Base-by-base conservation (phyloP, 2,888 invertebrate species). In the Spisula solida region DNA sequence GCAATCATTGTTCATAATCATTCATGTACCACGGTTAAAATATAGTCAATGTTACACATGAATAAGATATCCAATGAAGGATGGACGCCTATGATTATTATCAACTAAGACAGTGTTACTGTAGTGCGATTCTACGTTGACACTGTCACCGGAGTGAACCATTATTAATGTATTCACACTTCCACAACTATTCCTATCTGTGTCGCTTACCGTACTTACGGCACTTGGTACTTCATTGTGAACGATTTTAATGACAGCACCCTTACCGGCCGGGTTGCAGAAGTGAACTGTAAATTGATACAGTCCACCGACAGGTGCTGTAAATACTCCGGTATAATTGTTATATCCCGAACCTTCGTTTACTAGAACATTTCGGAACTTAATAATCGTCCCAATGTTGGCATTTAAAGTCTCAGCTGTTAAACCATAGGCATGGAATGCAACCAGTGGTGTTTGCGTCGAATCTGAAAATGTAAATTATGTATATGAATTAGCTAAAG, bases 211-310 rank as follows among this genome's bases (percentile, higher is more conserved):
- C 8, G 81, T 81, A 29, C 55, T 56, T 18, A 56, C 14, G 5
- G 81, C 81, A 41, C 29, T 2, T n/a, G 0, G 10, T n/a, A 25
- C 2, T 16, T 29, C 55, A 12, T 55, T 31, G 18, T 20, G 31
- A 6, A 81, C 29, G 31, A 81, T 81, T 20, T 56, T 60, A 34
- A 51, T 20, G 1, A 81, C 60, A 10, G 41, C 34, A 56, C 16
- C 5, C n/a, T 31, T 16, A 8, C 18, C n/a, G 34, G 29, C 1
- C 18, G 18, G 14, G 34, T 56, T 81, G 34, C 81, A 81, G 10
- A 81, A 31, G 31, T 81, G 81, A 6, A 56, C 81, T 16, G 25
- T 55, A 48, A 81, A 81, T 1, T 81, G 55, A 34, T 81, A 81
- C 20, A 81, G 81, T 2, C 81, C 81, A 5, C 4, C n/a, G 8